Conservation (phyloP, 1,140 invertebrate species). For the Heliconius nattereri region DNA sequence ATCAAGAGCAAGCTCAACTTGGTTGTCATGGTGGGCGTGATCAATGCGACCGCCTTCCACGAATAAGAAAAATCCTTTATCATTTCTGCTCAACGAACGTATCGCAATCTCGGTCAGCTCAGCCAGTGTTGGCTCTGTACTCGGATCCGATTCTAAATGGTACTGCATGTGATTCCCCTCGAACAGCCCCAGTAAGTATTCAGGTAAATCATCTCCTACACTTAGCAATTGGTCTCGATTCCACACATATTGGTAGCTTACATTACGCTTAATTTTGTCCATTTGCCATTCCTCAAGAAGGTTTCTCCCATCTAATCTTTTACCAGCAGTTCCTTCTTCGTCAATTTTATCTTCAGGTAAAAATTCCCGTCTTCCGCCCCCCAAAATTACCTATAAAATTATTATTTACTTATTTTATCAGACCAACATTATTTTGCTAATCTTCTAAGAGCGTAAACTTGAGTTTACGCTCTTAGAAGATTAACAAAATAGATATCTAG, state of each 20-base stretch:
- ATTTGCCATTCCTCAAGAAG: conserved; percentile 77
- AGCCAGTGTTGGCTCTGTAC: conserved; percentile 86
- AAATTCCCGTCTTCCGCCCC: conserved; percentile 87
- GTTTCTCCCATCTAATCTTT: conserved; percentile 82
- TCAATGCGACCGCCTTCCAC: conserved; percentile 94
- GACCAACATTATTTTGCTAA: too few relatives aligned
- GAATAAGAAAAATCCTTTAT: conserved; percentile 92
- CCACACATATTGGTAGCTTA: conserved; percentile 85
- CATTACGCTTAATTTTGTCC: conserved; percentile 79
- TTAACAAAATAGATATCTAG: background rate
- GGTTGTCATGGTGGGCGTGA: conserved; percentile 89
- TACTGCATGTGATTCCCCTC: conserved; percentile 75
- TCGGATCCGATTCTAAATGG: conserved; percentile 70
- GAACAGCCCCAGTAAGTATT: conserved; percentile 87
- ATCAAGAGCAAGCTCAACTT: conserved; percentile 84
- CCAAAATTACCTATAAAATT: conserved; percentile 84
- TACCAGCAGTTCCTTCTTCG: conserved; percentile 85
- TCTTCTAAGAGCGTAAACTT: too few relatives aligned
- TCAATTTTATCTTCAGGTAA: conserved; percentile 83
- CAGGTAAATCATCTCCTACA: conserved; percentile 83
- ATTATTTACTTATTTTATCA: background rate
- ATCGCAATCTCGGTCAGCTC: conserved; percentile 93
- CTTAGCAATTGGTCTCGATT: conserved; percentile 84
- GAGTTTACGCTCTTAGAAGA: too few relatives aligned
- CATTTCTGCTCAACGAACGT: conserved; percentile 87